These are phyloP conservation scores for Drosophila mojavensis DNA, from an alignment of 1,140 invertebrate genomes.

Conservation along the genomic window DNA sequence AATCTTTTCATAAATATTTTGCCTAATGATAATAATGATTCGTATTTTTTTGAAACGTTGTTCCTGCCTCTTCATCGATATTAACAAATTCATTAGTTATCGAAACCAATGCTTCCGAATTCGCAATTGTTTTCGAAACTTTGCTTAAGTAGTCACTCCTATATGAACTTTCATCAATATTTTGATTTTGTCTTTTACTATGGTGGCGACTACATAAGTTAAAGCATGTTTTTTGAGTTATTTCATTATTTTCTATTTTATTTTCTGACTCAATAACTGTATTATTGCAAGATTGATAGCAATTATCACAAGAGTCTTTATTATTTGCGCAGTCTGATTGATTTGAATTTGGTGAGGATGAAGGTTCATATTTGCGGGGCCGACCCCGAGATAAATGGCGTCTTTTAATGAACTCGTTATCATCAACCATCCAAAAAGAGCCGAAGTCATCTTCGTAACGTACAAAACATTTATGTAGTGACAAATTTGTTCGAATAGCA, in stretches of 20 bases:
- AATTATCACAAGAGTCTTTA: conserved; percentile 68
- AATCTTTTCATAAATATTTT: background rate
- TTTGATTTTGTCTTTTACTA: conserved; percentile 29
- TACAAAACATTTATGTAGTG: conserved; percentile 99
- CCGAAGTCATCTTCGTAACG: conserved; percentile 99
- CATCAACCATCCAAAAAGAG: conserved; percentile 99
- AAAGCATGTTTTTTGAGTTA: conserved; percentile 42
- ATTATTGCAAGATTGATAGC: conserved; percentile 53
- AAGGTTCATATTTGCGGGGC: conserved; percentile 97
- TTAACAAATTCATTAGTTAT: conserved; percentile 31
- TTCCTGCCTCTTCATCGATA: conserved; percentile 28
- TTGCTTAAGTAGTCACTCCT: conserved; percentile 61
- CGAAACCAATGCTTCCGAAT: conserved; percentile 32
- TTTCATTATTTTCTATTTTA: conserved; percentile 41
- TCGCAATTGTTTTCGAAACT: conserved; percentile 44
- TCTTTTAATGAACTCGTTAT: conserved; percentile 98
- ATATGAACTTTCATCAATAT: conserved; percentile 39
- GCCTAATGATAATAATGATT: conserved; percentile 42
- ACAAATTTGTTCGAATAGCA: conserved; percentile 99
- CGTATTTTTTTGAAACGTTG: conserved; percentile 35
- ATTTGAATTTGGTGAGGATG: conserved; percentile 84
- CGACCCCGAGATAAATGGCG: conserved; percentile 97
- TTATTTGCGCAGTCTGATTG: conserved; percentile 57
- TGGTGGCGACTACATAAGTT: conserved; percentile 24
- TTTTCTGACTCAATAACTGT: conserved; percentile 44